Percentiles rank a stretch among this genome's conserved stretches.
phyloP scores from a whole-genome alignment of 2,113 vertebrate genomes.

The Phodopus roborovskii region DNA sequence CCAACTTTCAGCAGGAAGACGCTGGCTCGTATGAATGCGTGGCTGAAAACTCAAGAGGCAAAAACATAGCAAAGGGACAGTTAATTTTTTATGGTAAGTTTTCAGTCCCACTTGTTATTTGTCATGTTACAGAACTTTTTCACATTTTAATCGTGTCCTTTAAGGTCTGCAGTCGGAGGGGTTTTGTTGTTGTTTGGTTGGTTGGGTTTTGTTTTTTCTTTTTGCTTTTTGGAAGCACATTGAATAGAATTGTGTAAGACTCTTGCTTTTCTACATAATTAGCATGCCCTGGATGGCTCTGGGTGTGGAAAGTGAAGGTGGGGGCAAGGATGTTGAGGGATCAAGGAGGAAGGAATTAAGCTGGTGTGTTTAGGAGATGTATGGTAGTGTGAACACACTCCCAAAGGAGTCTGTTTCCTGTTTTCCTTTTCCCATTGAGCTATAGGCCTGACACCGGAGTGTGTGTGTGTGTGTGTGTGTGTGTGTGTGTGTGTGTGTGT shows the following conservation, averaged over 20 bases:
- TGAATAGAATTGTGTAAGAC: background rate
- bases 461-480: no score
- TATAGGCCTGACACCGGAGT: slow-evolving; percentile 15
- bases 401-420: background rate
- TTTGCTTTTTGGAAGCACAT: background rate
- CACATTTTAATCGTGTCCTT: background rate
- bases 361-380: background rate
- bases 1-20: slow-evolving; percentile 98
- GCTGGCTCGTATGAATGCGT: slow-evolving; percentile 94
- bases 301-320: background rate
- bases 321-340: slow-evolving; percentile 30
- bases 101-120: background rate
- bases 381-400: slow-evolving; percentile 34
- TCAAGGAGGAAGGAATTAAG: slow-evolving; percentile 69
- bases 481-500: background rate
- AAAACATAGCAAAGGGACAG: slow-evolving; percentile 94
- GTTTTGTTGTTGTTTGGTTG: background rate
- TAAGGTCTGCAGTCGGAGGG: background rate
- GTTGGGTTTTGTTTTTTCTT: background rate
- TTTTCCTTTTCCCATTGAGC: background rate
- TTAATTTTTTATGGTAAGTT: slow-evolving; percentile 95
- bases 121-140: background rate
- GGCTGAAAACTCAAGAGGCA: slow-evolving; percentile 96
- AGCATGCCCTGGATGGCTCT: slow-evolving; percentile 23
- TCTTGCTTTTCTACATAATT: slow-evolving; percentile 33